A percentile compares a stretch with the other conserved stretches of the same genome.
phyloP scores from a whole-genome alignment of 2,888 invertebrate genomes.

The Sycophila texana region DNA sequence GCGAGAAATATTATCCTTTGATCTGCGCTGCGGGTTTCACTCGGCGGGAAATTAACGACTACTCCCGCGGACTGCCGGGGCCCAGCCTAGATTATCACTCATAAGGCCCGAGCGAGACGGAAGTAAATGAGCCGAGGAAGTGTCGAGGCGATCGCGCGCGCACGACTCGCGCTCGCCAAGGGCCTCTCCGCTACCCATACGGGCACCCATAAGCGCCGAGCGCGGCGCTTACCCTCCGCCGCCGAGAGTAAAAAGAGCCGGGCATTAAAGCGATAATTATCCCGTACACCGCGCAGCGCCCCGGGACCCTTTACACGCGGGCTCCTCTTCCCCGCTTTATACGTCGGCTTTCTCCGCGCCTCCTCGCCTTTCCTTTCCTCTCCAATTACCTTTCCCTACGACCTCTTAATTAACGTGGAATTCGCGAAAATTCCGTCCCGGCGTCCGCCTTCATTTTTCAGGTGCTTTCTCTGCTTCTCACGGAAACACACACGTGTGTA shows the following conservation, averaged over 20 bases:
- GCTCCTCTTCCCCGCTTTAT: slow-evolving; percentile 34
- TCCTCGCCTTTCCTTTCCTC: not conserved
- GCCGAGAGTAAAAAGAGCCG: slow-evolving; percentile 1
- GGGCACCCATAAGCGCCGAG: no score
- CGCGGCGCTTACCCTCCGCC: not conserved
- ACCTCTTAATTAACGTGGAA: slow-evolving; percentile 42
- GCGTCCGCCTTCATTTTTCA: not conserved
- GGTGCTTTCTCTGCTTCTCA: slow-evolving; percentile 13
- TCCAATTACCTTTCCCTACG: slow-evolving; percentile 12
- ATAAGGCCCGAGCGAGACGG: slow-evolving; percentile 29
- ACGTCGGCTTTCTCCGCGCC: slow-evolving; percentile 29
- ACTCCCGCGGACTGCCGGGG: not conserved
- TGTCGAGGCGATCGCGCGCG: slow-evolving; percentile 22
- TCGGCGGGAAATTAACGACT: slow-evolving; percentile 41
- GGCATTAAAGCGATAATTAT: slow-evolving; percentile 40
- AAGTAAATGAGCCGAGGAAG: slow-evolving; percentile 38
- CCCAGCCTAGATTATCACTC: slow-evolving; percentile 31
- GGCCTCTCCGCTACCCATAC: not conserved
- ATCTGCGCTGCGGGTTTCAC: slow-evolving; percentile 19
- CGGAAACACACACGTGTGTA: not conserved
- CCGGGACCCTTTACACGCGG: slow-evolving; percentile 24
- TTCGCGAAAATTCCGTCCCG: slow-evolving; percentile 15
- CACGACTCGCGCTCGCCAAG: not conserved
- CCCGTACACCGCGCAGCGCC: slow-evolving; percentile 14
- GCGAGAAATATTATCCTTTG: slow-evolving; percentile 40